Conservation (phyloP, 2,888 invertebrate genomes). For the Chouioia cunea region DNA sequence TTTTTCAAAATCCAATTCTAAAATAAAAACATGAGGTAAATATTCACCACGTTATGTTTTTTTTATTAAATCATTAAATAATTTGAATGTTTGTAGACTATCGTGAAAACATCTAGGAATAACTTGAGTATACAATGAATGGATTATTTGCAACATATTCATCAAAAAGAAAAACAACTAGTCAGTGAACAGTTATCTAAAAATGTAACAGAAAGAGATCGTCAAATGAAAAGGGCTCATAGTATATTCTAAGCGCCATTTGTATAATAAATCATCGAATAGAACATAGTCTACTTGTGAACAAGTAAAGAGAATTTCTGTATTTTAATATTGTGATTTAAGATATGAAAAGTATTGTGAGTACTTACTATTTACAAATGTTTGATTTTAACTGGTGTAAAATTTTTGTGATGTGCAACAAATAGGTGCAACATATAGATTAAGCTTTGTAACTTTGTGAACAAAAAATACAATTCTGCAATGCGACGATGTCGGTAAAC, state of each 20-base stretch:
- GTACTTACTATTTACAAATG: constrained; percentile 18
- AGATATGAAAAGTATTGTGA: constrained; percentile 28
- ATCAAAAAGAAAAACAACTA: constrained; percentile 52
- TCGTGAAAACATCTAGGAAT: neutral
- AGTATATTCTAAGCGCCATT: constrained; percentile 26
- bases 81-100: neutral
- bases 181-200: constrained; percentile 55
- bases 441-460: constrained; percentile 8
- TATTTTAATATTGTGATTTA: constrained; percentile 48
- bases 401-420: constrained; percentile 18
- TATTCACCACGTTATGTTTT: neutral
- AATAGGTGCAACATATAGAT: neutral
- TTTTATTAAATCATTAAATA: neutral
- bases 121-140: constrained; percentile 11
- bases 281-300: constrained; percentile 11
- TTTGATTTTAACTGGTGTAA: constrained; percentile 2
- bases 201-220: constrained; percentile 48
- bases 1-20: constrained; percentile 70
- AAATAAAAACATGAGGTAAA: constrained; percentile 71
- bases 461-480: constrained; percentile 11
- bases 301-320: constrained; percentile 28
- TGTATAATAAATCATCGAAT: constrained; percentile 45
- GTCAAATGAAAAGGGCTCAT: constrained; percentile 18
- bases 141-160: constrained; percentile 46
- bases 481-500: constrained; percentile 19